These are phyloP conservation scores for Uria aalge DNA, from an alignment of 2,113 vertebrate species.

Conservation along the genomic window DNA sequence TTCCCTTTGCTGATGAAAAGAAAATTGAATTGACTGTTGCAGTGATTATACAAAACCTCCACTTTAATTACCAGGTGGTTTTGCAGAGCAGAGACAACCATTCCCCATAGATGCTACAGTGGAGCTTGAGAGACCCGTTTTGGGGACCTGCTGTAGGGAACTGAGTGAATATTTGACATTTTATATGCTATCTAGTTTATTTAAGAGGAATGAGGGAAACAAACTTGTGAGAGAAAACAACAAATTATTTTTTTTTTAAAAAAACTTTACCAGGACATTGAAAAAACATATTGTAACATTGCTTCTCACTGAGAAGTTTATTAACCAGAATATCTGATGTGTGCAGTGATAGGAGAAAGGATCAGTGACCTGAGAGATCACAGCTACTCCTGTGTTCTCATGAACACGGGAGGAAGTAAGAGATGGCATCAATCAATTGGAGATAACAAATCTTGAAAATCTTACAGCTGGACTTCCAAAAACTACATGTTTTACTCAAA, in stretches of 20 bases:
- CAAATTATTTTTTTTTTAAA: background rate
- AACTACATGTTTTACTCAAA: background rate
- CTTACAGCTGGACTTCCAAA: background rate
- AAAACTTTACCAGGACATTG: background rate
- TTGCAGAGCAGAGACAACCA: background rate
- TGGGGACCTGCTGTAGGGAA: background rate
- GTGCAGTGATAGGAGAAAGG: background rate
- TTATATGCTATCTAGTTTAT: background rate
- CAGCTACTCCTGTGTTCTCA: background rate
- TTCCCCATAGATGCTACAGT: background rate
- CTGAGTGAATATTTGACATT: background rate
- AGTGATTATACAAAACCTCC: background rate
- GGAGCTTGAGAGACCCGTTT: background rate
- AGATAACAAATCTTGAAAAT: background rate
- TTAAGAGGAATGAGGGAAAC: background rate
- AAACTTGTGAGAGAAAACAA: background rate
- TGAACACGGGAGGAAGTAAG: background rate
- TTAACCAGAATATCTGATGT: background rate
- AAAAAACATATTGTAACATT: background rate
- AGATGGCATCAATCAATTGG: background rate
- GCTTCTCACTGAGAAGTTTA: background rate
- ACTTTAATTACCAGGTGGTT: background rate
- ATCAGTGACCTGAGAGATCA: background rate
- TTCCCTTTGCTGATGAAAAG: background rate
- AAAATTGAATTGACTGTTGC: background rate